Evolutionary conservation across 37 sponge, comb jelly and placozoan species (phyloP), one percentile per base, ranked within the genome.

Genomic region (Diacarnus erythraeanus): DNA sequence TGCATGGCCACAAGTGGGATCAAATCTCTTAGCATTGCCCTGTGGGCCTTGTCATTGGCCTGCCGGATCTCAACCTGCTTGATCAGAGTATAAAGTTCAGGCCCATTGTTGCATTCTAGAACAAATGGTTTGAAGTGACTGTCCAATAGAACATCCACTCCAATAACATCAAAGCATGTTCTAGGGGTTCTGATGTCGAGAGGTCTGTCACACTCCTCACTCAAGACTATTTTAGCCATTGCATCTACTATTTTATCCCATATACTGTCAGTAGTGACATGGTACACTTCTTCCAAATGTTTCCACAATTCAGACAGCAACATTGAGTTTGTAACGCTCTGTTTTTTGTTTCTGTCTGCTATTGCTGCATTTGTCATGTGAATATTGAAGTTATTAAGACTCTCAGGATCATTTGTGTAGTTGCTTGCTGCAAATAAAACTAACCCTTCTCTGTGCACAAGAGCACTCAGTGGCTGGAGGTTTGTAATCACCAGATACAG

Each of bases 321-420:
- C 84, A 90, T 83, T 4, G 92, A 90, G 63, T 95, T 95, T 42
- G 38, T 38, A 2, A 27, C 43, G 38, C 80, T 81, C 39, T 88
- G 78, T 34, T 40, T 82, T 39, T 78, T 54, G 40, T 68, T 74
- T 67, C 95, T 88, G 38, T 95, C 95, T 64, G 95, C 95, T 3
- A 91, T 86, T 30, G 95, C 95, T 2, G 95, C 91, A 76, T 95
- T 95, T n/a, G 95, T 95, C 42, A 95, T 65, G 41, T 95, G 95
- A 3, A 88, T 73, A 4, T 65, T 78, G 51, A 86, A 43, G 42
- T 91, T 83, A 0, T 38, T 37, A 35, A 76, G 73, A 17, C 64
- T 69, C 17, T 75, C 23, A 2, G 51, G 77, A 75, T 77, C 69
- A 1, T n/a, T 38, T 3, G 91, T 69, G 57, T 95, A 95, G 67